phyloP scores from a whole-genome alignment of 2,113 vertebrate species.

The Phyllostomus discolor region DNA sequence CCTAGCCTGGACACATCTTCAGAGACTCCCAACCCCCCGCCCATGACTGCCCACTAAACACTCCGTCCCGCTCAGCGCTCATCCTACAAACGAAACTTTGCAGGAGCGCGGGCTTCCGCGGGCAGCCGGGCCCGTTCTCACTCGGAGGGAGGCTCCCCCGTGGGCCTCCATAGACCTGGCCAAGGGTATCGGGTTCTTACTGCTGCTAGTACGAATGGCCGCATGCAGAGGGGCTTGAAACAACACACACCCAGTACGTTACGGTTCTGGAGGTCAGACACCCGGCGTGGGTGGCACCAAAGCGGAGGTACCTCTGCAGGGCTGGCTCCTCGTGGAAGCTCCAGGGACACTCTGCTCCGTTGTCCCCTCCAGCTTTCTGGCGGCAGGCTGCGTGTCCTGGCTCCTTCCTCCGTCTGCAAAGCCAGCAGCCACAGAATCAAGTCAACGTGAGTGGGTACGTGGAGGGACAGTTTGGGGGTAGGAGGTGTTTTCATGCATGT shows the following conservation, averaged over 20 bases:
- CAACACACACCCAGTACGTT: background rate
- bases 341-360: too few species aligned
- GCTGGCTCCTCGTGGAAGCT: background rate
- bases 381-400: fast-evolving
- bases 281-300: background rate
- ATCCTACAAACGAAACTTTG: background rate
- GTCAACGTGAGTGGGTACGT: fast-evolving
- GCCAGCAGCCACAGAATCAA: background rate
- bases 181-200: background rate
- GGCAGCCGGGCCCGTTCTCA: too few species aligned
- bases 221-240: background rate
- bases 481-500: background rate
- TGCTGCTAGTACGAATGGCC: background rate
- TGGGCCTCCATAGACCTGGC: background rate
- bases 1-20: background rate
- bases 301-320: fast-evolving
- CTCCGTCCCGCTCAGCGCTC: background rate
- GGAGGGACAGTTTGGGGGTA: background rate
- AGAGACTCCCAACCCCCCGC: background rate
- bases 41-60: fast-evolving
- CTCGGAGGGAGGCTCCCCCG: background rate
- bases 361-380: background rate
- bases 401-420: background rate
- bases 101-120: background rate
- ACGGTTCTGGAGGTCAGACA: background rate